phyloP scores from a whole-genome alignment of 2,113 vertebrate genomes.

The Aphelocoma coerulescens region DNA sequence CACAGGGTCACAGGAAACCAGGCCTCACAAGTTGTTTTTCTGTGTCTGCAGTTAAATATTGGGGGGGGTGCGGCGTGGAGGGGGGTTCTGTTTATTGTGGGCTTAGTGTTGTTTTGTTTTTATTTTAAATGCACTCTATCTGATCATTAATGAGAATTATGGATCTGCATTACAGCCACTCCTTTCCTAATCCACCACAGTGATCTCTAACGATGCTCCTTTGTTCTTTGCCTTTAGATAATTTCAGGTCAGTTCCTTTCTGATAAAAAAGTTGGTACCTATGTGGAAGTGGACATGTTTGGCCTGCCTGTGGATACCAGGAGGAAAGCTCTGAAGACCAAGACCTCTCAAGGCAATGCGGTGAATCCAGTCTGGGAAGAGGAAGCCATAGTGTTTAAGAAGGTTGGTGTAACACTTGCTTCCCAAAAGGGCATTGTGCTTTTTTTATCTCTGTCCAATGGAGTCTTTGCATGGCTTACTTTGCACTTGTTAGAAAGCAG shows the following conservation, averaged over 20 bases:
- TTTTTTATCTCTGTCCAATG: neutral
- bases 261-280: constrained; percentile 95
- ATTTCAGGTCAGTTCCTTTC: constrained; percentile 98
- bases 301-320: constrained; percentile 95
- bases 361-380: constrained; percentile 97
- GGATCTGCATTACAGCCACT: neutral
- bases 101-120: neutral
- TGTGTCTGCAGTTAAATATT: neutral
- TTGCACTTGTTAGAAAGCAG: neutral
- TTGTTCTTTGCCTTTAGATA: constrained; percentile 76
- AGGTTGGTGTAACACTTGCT: constrained; percentile 70
- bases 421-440: neutral
- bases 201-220: neutral
- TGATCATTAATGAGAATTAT: neutral
- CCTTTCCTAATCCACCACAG: neutral
- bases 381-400: constrained; percentile 95
- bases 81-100: neutral
- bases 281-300: constrained; percentile 97
- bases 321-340: constrained; percentile 94
- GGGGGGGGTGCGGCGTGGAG: fast-evolving
- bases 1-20: neutral
- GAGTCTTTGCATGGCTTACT: neutral
- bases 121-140: neutral
- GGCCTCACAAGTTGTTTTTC: neutral
- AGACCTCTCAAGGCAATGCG: constrained; percentile 92